Evolutionary conservation across 2,888 invertebrate genomes (phyloP).

Genomic region (Trachelus tabidus): DNA sequence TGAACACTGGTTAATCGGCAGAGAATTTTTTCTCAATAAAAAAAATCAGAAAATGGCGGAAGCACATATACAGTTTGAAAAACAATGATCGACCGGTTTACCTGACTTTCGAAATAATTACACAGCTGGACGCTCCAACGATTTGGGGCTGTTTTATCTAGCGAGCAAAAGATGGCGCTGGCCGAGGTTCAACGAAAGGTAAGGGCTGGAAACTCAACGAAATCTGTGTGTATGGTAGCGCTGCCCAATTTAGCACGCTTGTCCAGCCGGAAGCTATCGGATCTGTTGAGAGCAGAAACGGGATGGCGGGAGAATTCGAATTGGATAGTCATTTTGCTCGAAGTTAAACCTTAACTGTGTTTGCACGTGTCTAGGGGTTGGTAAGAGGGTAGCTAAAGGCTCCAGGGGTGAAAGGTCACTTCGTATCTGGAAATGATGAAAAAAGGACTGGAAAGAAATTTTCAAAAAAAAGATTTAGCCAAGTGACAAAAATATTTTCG

Average conservation of each 20-base stretch:
- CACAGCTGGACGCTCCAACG: not conserved
- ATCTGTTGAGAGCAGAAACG: slow-evolving; percentile 17
- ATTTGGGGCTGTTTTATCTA: not conserved
- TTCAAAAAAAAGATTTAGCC: not conserved
- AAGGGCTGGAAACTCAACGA: not conserved
- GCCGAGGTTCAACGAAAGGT: not conserved
- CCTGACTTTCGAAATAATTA: not conserved
- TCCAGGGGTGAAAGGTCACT: not conserved
- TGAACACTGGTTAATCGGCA: slow-evolving; percentile 28
- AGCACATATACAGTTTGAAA: not conserved
- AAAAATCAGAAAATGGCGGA: not conserved
- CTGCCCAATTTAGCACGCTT: slow-evolving; percentile 18
- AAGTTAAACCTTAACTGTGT: not conserved
- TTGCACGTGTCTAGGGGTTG: not conserved
- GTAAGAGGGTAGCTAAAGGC: not conserved
- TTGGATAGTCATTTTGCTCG: not conserved
- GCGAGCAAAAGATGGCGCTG: not conserved
- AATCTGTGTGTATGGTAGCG: not conserved
- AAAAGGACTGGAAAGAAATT: not conserved
- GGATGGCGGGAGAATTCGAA: not conserved
- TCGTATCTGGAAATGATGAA: not conserved
- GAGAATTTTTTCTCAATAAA: not conserved
- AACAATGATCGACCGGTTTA: not conserved
- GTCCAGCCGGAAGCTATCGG: slow-evolving; percentile 18
- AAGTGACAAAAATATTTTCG: not conserved